Base-by-base conservation (phyloP, 2,113 vertebrate species). In the Xenopus tropicalis region DNA sequence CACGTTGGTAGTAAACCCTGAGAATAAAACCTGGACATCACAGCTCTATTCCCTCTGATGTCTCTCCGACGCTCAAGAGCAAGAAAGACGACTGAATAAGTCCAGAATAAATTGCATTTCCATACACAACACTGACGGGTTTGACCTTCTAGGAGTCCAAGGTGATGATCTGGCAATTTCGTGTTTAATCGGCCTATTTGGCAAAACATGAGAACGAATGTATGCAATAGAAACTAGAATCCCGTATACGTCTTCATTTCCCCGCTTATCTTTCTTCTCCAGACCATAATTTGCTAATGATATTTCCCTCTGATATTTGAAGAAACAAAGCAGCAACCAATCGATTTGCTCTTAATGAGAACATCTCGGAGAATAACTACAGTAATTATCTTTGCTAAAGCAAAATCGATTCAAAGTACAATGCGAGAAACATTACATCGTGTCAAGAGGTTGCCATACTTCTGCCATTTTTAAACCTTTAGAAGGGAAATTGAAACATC, bases 341-440 rank as follows among this genome's bases (percentile, higher is more conserved):
- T 88, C 86, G 85, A 85, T 86, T 79, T 1, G 1, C 54, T 79
- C 51, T 77, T 89, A 88, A 89, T 88, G 80, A 89, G 70, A 90
- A 54, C 61, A 82, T 69, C 81, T 63, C 76, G 80, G 67, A 57
- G 68, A 83, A 79, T 69, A 82, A 56, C 58, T 66, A 72, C 65
- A 80, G 80, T 88, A 82, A 86, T 83, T 81, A 85, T 80, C 61
- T 82, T 82, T 37, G 69, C 46, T 81, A 82, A 85, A 87, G 13
- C 12, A 48, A 48, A 48, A 48, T 48, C 46, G 46, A 48, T 48
- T 13, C 4, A 8, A 48, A 48, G 13, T 48, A 48, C 12, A 48
- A 48, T 48, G 13, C 16, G 11, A 13, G 14, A 48, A 48, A 14
- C 46, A 13, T 48, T 37, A 37, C 29, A 37, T 37, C 29, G 10